These are phyloP conservation scores for Callaeas wilsoni DNA, from an alignment of 2,113 vertebrate genomes.

Conservation along the genomic window DNA sequence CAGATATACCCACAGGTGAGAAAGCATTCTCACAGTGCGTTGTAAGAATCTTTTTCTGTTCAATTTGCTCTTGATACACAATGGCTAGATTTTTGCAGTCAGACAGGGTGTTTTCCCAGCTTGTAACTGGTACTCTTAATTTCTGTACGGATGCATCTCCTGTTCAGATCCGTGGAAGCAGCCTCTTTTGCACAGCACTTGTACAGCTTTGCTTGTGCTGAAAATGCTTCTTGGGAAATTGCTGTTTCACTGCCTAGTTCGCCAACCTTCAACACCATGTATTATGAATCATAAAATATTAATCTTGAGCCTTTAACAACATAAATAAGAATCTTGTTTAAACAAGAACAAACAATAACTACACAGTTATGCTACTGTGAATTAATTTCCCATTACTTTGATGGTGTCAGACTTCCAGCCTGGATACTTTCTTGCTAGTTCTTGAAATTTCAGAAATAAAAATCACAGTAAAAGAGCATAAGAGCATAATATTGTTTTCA, in stretches of 20 bases:
- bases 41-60: neutral
- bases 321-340: conserved; percentile 61
- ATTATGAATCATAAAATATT: conserved; percentile 65
- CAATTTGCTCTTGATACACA: neutral
- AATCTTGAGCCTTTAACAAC: conserved; percentile 45
- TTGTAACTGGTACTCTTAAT: neutral
- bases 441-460: conserved; percentile 2
- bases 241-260: neutral
- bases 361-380: neutral
- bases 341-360: conserved; percentile 44
- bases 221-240: conserved; percentile 10
- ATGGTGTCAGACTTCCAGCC: neutral
- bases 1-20: conserved; percentile 50
- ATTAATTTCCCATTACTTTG: neutral
- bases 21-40: neutral
- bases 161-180: neutral
- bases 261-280: neutral
- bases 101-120: neutral
- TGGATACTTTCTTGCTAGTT: neutral
- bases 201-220: neutral
- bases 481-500: neutral
- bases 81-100: neutral
- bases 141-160: neutral
- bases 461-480: neutral
- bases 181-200: neutral